Conservation (phyloP, 2,797 vertebrate genomes). For the Enteromius fasciolatus region DNA sequence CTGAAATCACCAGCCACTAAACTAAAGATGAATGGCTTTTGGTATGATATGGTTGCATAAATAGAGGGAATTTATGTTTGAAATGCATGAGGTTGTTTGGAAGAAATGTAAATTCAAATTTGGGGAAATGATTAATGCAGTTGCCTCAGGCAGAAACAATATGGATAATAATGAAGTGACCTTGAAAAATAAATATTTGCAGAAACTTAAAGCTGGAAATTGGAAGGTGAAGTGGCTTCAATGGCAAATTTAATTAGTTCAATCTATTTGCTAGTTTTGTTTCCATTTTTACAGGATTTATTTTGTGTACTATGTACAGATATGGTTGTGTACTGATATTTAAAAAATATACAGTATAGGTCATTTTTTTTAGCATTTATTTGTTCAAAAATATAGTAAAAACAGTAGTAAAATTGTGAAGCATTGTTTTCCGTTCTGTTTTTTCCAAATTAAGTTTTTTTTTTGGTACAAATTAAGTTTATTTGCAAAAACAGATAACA, state of each 20-base stretch:
- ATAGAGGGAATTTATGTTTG: slow-evolving; percentile 37
- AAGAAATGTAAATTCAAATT: slow-evolving; percentile 42
- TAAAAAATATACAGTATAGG: too few species aligned
- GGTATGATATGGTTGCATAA: slow-evolving; percentile 31
- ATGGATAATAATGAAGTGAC: slow-evolving; percentile 18
- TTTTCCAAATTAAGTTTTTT: neutral
- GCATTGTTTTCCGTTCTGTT: neutral
- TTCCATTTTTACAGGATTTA: neutral
- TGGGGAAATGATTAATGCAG: slow-evolving; percentile 36
- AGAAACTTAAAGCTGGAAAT: neutral
- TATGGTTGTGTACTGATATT: neutral
- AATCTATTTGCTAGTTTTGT: neutral
- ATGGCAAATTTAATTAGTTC: neutral
- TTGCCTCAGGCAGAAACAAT: slow-evolving; percentile 30
- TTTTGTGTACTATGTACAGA: neutral
- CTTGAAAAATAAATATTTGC: slow-evolving; percentile 15
- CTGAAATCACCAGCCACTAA: slow-evolving; percentile 42
- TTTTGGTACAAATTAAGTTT: neutral
- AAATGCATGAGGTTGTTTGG: slow-evolving; percentile 48
- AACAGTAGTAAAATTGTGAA: neutral
- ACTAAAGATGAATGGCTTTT: slow-evolving; percentile 40
- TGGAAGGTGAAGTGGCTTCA: neutral
- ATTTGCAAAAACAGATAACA: too few species aligned
- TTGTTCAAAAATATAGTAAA: neutral
- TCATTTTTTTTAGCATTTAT: neutral